Base-by-base conservation (phyloP, 2,888 invertebrate genomes). In the Apoderus coryli region DNA sequence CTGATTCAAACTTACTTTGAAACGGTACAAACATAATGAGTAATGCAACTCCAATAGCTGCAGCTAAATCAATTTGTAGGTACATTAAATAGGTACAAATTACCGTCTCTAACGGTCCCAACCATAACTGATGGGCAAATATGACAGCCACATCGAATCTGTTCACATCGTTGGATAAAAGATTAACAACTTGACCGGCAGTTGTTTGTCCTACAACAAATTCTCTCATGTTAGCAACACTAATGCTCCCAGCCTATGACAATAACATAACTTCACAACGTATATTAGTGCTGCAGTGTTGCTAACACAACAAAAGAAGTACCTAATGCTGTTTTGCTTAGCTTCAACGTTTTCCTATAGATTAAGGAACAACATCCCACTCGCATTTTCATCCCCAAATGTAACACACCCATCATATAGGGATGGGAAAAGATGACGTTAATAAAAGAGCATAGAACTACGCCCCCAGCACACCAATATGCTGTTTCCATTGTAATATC, bases 81-180 rank as follows among this genome's bases (percentile, higher is more conserved):
- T 73, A 78, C 65, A 84, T 72, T 6, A 88, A 67, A 47, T 69
- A 74, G 3, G 80, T 68, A n/a, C 82, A 74, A 22, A 81, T 65
- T 0, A 74, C 49, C 10, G 81, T 76, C 56, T 88, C 79, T 2
- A 88, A 51, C 0, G 89, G 89, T 0, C 81, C 82, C 12, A 86
- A 63, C 67, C 86, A 77, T 4, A 90, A 57, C 48, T 82, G 86
- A 53, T 86, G 80, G 11, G 84, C 58, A 52, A 85, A 85, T 29
- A 84, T 60, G 11, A 77, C 67, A 5, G 78, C 76, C 57, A 81
- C 68, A 55, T 90, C 89, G 56, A 90, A 86, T 35, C 88, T 71
- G 47, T 81, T 84, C 39, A 95, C 86, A 57, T 96, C 95, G 52
- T 93, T 96, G 2, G 93, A 89, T 34, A 96, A 63, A n/a, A 95